Evolutionary conservation across 1,140 invertebrate genomes (phyloP).

Genomic region (Drosophila ficusphila): DNA sequence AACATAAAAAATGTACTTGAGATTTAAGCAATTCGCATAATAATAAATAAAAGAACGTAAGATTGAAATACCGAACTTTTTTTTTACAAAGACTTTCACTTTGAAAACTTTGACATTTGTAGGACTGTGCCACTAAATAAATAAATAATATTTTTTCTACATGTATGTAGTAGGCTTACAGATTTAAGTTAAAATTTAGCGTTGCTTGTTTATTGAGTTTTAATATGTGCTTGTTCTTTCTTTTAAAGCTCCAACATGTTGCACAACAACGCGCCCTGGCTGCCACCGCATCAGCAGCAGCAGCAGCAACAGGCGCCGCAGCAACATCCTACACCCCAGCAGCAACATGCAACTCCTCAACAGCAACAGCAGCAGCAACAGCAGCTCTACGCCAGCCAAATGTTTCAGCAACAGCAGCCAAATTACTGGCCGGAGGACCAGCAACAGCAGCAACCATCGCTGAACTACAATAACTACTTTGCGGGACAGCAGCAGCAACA

Average conservation of each 20-base stretch:
- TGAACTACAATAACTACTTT: constrained; percentile 56
- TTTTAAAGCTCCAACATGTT: constrained; percentile 59
- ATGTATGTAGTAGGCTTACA: background rate
- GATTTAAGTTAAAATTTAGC: background rate
- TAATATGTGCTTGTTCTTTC: background rate
- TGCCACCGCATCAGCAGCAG: constrained; percentile 55
- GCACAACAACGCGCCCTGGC: constrained; percentile 70
- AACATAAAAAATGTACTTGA: too few relatives aligned
- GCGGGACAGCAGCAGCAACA: constrained; percentile 21
- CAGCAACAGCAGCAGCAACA: constrained; percentile 41
- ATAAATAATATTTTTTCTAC: too few relatives aligned
- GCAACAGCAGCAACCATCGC: constrained; percentile 22
- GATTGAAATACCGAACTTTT: too few relatives aligned
- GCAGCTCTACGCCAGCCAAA: constrained; percentile 64
- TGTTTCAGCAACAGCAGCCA: constrained; percentile 56
- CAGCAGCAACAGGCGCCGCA: constrained; percentile 32
- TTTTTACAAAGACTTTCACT: too few relatives aligned
- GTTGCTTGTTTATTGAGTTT: background rate
- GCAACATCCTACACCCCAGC: constrained; percentile 34
- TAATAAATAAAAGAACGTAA: too few relatives aligned
- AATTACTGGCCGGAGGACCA: constrained; percentile 57
- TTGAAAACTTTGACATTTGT: too few relatives aligned
- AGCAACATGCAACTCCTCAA: constrained; percentile 12
- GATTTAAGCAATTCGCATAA: too few relatives aligned
- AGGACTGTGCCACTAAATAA: too few relatives aligned